A percentile compares a stretch with the other conserved stretches of the same genome.
These are phyloP conservation scores for Drosophila prolongata DNA, from an alignment of 2,888 invertebrate genomes.

Conservation along the genomic window DNA sequence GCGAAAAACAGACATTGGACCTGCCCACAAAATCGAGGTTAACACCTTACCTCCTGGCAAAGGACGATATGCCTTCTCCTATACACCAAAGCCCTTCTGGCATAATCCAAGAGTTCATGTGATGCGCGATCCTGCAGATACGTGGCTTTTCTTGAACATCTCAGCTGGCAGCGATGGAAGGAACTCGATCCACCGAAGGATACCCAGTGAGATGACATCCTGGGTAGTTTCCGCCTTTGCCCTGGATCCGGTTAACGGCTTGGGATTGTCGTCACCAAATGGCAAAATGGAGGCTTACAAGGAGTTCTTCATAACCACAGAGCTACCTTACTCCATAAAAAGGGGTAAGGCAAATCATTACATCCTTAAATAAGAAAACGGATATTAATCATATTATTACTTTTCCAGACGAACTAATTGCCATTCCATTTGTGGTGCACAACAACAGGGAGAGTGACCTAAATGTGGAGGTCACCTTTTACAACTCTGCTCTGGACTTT, in stretches of 20 bases:
- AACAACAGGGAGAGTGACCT: constrained; percentile 93
- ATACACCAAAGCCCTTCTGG: constrained; percentile 92
- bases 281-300: constrained; percentile 90
- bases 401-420: constrained; percentile 92
- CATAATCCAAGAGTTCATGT: constrained; percentile 92
- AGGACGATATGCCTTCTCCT: constrained; percentile 95
- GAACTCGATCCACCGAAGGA: constrained; percentile 86
- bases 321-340: constrained; percentile 94
- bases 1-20: constrained; percentile 84
- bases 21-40: constrained; percentile 85
- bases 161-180: constrained; percentile 89
- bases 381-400: neutral
- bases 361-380: neutral
- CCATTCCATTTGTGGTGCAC: constrained; percentile 94
- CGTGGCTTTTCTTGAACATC: constrained; percentile 94
- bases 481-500: constrained; percentile 92
- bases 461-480: constrained; percentile 92
- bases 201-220: constrained; percentile 93
- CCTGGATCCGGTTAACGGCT: constrained; percentile 89
- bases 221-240: constrained; percentile 94
- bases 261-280: constrained; percentile 89
- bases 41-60: constrained; percentile 92
- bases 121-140: constrained; percentile 89
- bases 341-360: constrained; percentile 81
- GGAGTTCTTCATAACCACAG: constrained; percentile 93